Evolutionary conservation across 2,113 vertebrate genomes (phyloP).

Genomic region (Trochalopteron elliotii): DNA sequence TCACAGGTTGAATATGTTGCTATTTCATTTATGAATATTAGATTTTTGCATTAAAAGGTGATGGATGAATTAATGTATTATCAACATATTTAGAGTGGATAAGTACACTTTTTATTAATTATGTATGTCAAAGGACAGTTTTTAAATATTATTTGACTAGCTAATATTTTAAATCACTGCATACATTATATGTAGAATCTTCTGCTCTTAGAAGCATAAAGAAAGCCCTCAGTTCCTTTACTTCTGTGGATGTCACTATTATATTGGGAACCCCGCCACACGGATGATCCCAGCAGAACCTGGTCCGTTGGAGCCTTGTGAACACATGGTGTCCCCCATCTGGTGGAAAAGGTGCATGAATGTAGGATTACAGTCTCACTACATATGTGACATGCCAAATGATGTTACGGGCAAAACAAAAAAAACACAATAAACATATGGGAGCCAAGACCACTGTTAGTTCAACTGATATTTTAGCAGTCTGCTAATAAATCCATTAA

Average conservation of each 20-base stretch:
- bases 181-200: not conserved
- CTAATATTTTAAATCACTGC: not conserved
- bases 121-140: not conserved
- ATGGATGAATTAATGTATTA: not conserved
- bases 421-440: not conserved
- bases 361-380: not conserved
- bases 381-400: not conserved
- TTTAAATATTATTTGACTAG: not conserved
- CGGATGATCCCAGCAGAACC: not conserved
- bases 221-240: not conserved
- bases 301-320: not conserved
- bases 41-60: not conserved
- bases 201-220: not conserved
- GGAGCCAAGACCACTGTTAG: not conserved
- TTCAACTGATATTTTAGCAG: not conserved
- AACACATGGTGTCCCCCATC: not conserved
- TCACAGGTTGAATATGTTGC: not conserved
- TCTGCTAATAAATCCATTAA: not conserved
- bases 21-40: not conserved
- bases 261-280: not conserved
- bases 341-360: not conserved
- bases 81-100: not conserved
- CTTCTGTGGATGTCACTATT: not conserved
- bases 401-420: not conserved
- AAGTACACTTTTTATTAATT: not conserved